Percentiles rank a stretch among this genome's conserved stretches.
Evolutionary conservation across 1,140 invertebrate species (phyloP).

Genomic region (Psix sp.): DNA sequence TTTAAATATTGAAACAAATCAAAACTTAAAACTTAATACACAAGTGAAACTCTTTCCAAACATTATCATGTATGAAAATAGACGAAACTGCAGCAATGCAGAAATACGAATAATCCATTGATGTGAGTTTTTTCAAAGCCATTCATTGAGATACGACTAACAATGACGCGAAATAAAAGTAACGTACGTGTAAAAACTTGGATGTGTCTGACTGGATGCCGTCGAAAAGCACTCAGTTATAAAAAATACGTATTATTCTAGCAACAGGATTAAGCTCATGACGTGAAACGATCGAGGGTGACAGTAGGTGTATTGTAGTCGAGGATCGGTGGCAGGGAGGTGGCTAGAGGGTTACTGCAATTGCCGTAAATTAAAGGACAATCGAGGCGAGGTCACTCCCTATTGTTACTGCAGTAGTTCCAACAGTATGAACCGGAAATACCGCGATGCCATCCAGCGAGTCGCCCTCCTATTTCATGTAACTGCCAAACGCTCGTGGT

Average conservation of each 20-base stretch:
- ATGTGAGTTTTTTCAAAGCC: constrained; percentile 5
- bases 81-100: constrained; percentile 10
- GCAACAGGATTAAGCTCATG: constrained; percentile 69
- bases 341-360: constrained; percentile 63
- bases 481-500: constrained; percentile 70
- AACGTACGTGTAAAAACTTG: constrained; percentile 41
- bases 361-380: constrained; percentile 74
- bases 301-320: constrained; percentile 41
- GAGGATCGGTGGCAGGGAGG: constrained; percentile 36
- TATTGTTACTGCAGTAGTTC: constrained; percentile 67
- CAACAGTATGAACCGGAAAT: constrained; percentile 65
- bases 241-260: constrained; percentile 69
- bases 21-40: too few species aligned
- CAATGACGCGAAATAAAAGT: constrained; percentile 17
- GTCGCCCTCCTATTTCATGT: constrained; percentile 70
- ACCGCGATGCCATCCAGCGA: constrained; percentile 61
- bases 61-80: constrained; percentile 10
- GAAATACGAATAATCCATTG: constrained; percentile 3
- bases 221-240: constrained; percentile 58
- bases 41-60: too few species aligned
- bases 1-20: too few species aligned
- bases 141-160: constrained; percentile 28
- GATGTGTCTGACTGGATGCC: constrained; percentile 30
- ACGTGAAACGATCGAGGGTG: constrained; percentile 58
- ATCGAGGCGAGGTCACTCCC: constrained; percentile 70